Conservation (phyloP, 2,888 invertebrate genomes). For the Erannis defoliaria region DNA sequence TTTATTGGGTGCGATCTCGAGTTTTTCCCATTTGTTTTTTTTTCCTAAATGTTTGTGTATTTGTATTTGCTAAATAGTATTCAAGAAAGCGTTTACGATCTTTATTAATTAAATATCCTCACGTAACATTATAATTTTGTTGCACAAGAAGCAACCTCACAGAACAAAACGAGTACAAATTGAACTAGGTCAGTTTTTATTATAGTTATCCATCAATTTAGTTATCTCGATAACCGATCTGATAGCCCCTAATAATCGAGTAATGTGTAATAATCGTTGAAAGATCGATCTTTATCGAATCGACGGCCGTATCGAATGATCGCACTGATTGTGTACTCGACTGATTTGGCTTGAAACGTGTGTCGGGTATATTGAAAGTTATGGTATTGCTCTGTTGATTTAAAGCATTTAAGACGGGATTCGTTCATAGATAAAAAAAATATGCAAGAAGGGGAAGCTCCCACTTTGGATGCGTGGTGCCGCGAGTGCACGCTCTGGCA, state of each 20-base stretch:
- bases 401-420: background rate
- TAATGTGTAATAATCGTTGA: conserved; percentile 38
- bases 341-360: conserved; percentile 18
- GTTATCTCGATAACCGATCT: conserved; percentile 30
- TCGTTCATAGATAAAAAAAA: background rate
- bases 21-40: no score
- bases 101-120: no score
- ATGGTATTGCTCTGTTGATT: background rate
- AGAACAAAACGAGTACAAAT: conserved; percentile 17
- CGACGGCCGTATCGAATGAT: conserved; percentile 35
- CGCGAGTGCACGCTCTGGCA: no score
- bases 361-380: conserved; percentile 9
- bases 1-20: no score
- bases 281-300: conserved; percentile 36
- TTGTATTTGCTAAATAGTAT: no score
- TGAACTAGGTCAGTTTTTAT: conserved; percentile 24
- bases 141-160: conserved; percentile 8
- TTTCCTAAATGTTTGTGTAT: no score
- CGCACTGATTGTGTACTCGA: conserved; percentile 27
- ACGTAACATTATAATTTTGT: background rate
- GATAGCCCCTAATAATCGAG: conserved; percentile 29
- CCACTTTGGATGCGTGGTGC: no score
- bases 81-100: no score
- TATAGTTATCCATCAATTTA: conserved; percentile 35
- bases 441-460: no score